Evolutionary conservation across 2,888 invertebrate genomes (phyloP), one percentile per base, ranked within the genome.

Genomic region (Dryobotodes eremita): DNA sequence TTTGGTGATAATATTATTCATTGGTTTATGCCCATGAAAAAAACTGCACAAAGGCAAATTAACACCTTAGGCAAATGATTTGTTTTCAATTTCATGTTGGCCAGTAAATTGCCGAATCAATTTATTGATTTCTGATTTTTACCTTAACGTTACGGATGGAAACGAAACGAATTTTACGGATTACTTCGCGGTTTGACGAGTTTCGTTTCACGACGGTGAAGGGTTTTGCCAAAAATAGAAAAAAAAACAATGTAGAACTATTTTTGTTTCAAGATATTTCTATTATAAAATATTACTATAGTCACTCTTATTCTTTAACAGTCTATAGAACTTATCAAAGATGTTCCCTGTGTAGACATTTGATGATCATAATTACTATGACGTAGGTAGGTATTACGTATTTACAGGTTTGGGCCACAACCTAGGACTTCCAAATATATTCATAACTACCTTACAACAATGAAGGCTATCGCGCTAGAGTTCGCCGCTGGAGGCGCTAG

Each of bases 61-160:
- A 48, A 13, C 13, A 13, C 13, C 26, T 13, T 10, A 65, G 2
- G 2, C 2, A 23, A 15, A 23, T 17, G 55, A 36, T 36, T 55
- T 15, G 53, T n/a, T 57, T 36, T 20, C 20, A 69, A 42, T 26
- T 55, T 62, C n/a, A 66, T 48, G 15, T 53, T 26, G 50, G 17
- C 17, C 50, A 73, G 31, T 70, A 46, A 75, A 75, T 83, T 55
- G 46, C 23, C 71, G 31, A 53, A 71, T 59, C 53, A n/a, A 13
- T 64, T 31, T 36, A 79, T 83, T 71, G 71, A 64, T 83, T 79
- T 79, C n/a, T 36, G 50, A 62, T 69, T n/a, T 70, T 76, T 61
- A 31, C 10, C 20, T 46, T 20, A 71, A 48, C 48, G 48, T 80
- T 31, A 80, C 77, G 36, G 62, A 61, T 71, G 11, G 48, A 48